Conservation (phyloP, 2,113 vertebrate genomes). For the Microcebus griseorufus region DNA sequence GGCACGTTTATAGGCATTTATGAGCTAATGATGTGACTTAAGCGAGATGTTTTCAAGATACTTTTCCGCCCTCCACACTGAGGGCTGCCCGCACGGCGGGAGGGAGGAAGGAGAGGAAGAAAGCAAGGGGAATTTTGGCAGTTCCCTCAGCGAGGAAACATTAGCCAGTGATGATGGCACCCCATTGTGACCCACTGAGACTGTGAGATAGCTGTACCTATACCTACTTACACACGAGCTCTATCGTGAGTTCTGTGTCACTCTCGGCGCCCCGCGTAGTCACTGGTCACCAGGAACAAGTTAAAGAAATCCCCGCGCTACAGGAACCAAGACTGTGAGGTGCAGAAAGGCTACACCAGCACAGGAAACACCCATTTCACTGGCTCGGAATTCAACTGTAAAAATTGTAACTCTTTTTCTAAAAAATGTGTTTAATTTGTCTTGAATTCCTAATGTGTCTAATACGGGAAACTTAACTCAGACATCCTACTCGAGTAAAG, state of each 20-base stretch:
- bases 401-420: neutral
- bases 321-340: neutral
- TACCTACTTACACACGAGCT: no score
- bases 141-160: neutral
- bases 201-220: no score
- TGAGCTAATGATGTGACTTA: no score
- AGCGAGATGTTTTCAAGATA: no score
- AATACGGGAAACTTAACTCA: neutral
- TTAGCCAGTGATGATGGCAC: rapidly evolving
- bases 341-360: rapidly evolving
- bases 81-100: no score
- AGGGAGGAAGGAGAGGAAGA: no score
- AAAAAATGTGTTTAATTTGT: neutral
- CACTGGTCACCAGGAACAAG: rapidly evolving
- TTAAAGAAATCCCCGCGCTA: neutral
- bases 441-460: neutral
- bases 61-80: no score
- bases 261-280: rapidly evolving
- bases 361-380: neutral
- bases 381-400: neutral
- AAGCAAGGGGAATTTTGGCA: neutral
- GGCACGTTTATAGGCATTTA: no score
- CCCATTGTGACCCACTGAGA: rapidly evolving
- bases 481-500: neutral
- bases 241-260: no score